Evolutionary conservation across 2,113 vertebrate species (phyloP), one percentile per base, ranked within the genome.

Genomic region (Bolborhynchus lineola): DNA sequence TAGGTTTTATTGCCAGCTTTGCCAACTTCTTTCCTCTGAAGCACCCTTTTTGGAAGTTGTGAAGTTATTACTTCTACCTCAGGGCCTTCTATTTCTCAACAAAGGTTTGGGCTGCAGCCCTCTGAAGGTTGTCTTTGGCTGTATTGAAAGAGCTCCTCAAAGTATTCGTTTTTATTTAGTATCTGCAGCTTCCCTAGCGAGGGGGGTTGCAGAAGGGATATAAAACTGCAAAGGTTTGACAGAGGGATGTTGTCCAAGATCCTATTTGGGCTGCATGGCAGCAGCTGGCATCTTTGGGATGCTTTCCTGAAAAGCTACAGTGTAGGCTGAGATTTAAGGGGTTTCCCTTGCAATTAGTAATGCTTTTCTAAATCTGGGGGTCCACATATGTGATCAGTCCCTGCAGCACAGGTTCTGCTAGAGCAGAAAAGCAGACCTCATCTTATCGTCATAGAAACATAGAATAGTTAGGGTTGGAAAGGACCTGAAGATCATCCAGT

Each of bases 1-100:
- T 80, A 91, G 88, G 57, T 89, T 96, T 93, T 97, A 95, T 93
- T 93, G 94, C 94, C 90, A 94, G 90, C 81, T 91, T 91, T 91
- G 78, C 77, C 85, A 94, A 91, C 95, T 94, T 96, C 86, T 93
- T 86, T 74, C 70, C 81, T 95, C 86, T 94, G 83, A 95, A 96
- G 83, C 88, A 93, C 80, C 94, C 93, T 92, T 91, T 80, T 81
- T 84, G 77, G 92, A 93, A 93, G 90, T 82, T 94, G 49, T 85
- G 12, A 84, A 94, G 72, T 86, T 95, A 88, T 79, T 92, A 67
- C 75, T 85, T 64, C 92, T 92, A 94, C 90, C 96, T 89, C 4
- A 0, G 86, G 94, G 92, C 79, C 53, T 79, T 93, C 80, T 91
- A 69, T 86, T 96, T 89, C 77, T 82, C 83, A 53, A 81, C 50